These are phyloP conservation scores for Harpagifer antarcticus DNA, from an alignment of 2,797 vertebrate species.

Conservation along the genomic window DNA sequence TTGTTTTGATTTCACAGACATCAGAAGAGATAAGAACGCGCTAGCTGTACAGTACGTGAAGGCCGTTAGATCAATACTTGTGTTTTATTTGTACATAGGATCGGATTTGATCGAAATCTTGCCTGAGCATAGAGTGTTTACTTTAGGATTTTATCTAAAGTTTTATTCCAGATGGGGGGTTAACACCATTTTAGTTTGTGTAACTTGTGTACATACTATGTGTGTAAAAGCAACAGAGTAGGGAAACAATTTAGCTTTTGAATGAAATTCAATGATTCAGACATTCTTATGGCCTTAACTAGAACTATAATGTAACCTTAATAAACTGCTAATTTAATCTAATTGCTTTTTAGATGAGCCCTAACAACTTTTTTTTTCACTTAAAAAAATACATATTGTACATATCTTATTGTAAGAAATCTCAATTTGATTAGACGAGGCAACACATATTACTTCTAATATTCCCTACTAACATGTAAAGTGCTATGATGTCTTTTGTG, in stretches of 20 bases:
- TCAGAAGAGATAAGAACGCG: background rate
- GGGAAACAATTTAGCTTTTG: too few species aligned
- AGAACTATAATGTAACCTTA: background rate
- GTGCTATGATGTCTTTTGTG: background rate
- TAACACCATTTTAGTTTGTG: background rate
- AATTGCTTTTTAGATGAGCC: background rate
- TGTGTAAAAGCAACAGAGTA: background rate
- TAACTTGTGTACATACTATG: background rate
- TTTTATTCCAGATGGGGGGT: background rate
- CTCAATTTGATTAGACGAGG: background rate
- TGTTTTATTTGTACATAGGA: background rate
- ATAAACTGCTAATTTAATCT: background rate
- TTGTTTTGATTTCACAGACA: background rate
- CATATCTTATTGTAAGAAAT: background rate
- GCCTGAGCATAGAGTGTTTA: background rate
- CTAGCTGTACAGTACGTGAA: background rate
- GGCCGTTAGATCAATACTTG: background rate
- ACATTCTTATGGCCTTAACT: conserved; percentile 1
- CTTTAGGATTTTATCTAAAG: background rate
- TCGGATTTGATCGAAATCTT: background rate
- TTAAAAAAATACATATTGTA: background rate
- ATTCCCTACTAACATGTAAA: background rate
- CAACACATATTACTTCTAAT: background rate
- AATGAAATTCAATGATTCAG: background rate
- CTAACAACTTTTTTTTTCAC: background rate